Evolutionary conservation across 2,888 invertebrate genomes (phyloP).

Genomic region (Torymus texanus): DNA sequence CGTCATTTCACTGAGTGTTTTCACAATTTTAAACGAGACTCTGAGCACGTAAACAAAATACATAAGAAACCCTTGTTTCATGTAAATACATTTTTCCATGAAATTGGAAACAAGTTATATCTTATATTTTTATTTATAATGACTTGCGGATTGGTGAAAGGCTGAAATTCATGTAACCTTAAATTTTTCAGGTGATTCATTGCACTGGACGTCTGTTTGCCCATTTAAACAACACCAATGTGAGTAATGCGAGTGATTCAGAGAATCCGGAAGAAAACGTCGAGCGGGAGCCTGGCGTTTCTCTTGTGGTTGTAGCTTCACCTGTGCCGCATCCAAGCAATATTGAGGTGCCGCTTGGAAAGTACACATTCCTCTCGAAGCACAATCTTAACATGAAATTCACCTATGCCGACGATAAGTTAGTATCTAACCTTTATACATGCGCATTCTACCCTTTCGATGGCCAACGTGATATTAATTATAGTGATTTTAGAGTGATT

Average conservation of each 20-base stretch:
- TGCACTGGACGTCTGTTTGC: conserved; percentile 87
- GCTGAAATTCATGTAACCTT: no score
- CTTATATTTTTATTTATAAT: no score
- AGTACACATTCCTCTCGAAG: conserved; percentile 92
- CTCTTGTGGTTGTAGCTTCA: conserved; percentile 85
- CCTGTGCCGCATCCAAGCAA: conserved; percentile 94
- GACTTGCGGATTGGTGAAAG: no score
- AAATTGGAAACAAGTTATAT: no score
- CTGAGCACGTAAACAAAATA: conserved; percentile 3
- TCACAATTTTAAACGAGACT: conserved; percentile 24
- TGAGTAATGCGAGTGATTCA: conserved; percentile 61
- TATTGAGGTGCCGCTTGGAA: conserved; percentile 92
- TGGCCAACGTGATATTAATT: no score
- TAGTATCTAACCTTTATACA: conserved; percentile 72
- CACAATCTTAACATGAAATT: conserved; percentile 96
- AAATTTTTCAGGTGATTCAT: conserved; percentile 86
- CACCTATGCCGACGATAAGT: conserved; percentile 96
- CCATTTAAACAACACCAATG: conserved; percentile 56
- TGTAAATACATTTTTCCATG: conserved; percentile 32
- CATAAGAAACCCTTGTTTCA: background rate
- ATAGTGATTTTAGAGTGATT: no score
- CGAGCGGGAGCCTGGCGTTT: conserved; percentile 72
- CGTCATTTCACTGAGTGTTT: conserved; percentile 12
- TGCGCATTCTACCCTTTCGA: background rate
- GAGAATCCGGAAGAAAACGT: conserved; percentile 67